Conservation (phyloP, 2,113 vertebrate species). For the Vidua macroura region DNA sequence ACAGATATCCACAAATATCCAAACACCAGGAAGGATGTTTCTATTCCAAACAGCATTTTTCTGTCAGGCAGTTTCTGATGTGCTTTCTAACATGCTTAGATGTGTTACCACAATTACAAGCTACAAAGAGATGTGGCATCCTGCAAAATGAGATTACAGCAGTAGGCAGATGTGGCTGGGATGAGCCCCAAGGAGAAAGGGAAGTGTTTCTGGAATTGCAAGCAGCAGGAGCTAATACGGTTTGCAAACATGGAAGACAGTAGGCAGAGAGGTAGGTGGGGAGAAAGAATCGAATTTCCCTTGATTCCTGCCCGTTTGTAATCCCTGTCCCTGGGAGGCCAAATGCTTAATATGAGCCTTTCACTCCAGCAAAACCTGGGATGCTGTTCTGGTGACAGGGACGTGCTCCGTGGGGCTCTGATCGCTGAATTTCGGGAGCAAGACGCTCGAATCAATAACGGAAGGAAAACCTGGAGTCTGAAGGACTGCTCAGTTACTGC, state of each 20-base stretch:
- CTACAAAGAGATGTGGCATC: neutral
- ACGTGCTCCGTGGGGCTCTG: neutral
- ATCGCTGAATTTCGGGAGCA: neutral
- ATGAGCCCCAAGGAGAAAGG: constrained; percentile 5
- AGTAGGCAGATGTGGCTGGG: constrained; percentile 54
- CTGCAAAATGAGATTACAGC: constrained; percentile 29
- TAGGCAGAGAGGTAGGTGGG: constrained; percentile 22
- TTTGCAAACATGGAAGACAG: constrained; percentile 40
- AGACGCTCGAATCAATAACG: neutral
- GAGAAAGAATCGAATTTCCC: constrained; percentile 37
- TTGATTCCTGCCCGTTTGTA: neutral
- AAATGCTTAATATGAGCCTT: neutral
- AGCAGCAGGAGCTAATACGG: constrained; percentile 43
- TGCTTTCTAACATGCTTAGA: neutral
- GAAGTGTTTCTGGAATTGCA: constrained; percentile 17
- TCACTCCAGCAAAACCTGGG: neutral
- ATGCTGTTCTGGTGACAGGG: neutral
- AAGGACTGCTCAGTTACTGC: neutral
- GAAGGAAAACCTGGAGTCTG: neutral
- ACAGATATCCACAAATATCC: neutral
- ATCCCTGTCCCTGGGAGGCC: constrained; percentile 36
- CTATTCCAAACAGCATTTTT: neutral
- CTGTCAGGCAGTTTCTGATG: neutral
- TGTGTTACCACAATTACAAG: constrained; percentile 20
- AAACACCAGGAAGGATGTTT: neutral